Percentiles rank a stretch among this genome's conserved stretches.
These are phyloP conservation scores for Caenorhabditis elegans DNA, from an alignment of 1,140 invertebrate genomes.

Conservation along the genomic window WBcel235 BX284606.5:7514501-7515000, in stretches of 20 bases:
- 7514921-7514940: constrained; percentile 33
- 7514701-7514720: constrained; percentile 34
- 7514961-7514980: neutral
- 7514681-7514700: constrained; percentile 36
- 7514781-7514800: too few species aligned
- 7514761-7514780: too few species aligned
- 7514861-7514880: too few species aligned
- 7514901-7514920: neutral
- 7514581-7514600: neutral
- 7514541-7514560: neutral
- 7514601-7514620: constrained; percentile 13
- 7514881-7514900: too few species aligned
- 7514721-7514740: constrained; percentile 15
- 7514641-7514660: constrained; percentile 24
- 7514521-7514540: neutral
- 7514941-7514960: neutral
- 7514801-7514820: too few species aligned
- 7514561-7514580: neutral
- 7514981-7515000: constrained; percentile 32
- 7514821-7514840: too few species aligned
- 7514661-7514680: constrained; percentile 31
- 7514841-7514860: too few species aligned
- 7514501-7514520: neutral
- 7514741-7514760: too few species aligned
- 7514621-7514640: constrained; percentile 18